These are phyloP conservation scores for Sisor rabdophorus DNA, from an alignment of 2,113 vertebrate genomes.

Conservation along the genomic window DNA sequence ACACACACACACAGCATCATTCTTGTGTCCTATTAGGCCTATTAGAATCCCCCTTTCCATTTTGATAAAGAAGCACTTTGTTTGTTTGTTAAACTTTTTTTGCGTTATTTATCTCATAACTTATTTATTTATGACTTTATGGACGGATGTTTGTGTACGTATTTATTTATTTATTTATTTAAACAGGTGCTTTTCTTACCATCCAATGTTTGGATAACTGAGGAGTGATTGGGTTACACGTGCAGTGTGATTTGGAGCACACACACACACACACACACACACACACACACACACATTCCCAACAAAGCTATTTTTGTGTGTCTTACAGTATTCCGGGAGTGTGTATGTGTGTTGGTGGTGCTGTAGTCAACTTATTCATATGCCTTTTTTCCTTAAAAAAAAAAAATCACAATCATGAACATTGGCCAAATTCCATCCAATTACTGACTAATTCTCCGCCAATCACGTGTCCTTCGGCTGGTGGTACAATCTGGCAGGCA, in stretches of 20 bases:
- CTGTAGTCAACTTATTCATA: slow-evolving; percentile 28
- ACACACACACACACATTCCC: slow-evolving; percentile 57
- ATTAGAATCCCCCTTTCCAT: slow-evolving; percentile 31
- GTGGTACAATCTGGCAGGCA: slow-evolving; percentile 83
- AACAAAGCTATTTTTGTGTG: slow-evolving; percentile 74
- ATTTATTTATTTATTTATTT: slow-evolving; percentile 18
- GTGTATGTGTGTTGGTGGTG: slow-evolving; percentile 49
- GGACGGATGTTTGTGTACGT: slow-evolving; percentile 25
- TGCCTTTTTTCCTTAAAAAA: slow-evolving; percentile 8
- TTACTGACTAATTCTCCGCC: slow-evolving; percentile 42
- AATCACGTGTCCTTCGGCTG: slow-evolving; percentile 62
- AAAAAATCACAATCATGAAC: slow-evolving; percentile 22
- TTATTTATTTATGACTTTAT: slow-evolving; percentile 22
- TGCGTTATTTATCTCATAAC: slow-evolving; percentile 36
- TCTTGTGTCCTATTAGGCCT: slow-evolving; percentile 14
- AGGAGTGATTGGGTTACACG: slow-evolving; percentile 30
- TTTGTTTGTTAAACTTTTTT: slow-evolving; percentile 44
- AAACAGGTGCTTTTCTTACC: slow-evolving; percentile 22
- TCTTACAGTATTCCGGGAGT: slow-evolving; percentile 65
- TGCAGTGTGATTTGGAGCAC: slow-evolving; percentile 23
- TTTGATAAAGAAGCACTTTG: slow-evolving; percentile 52
- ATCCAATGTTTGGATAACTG: slow-evolving; percentile 15
- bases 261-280: slow-evolving; percentile 47
- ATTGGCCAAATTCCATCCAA: slow-evolving; percentile 37
- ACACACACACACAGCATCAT: slow-evolving; percentile 26